Evolutionary conservation across 2,888 invertebrate genomes (phyloP), one percentile per base, ranked within the genome.

Genomic region (Myopa tessellatipennis): DNA sequence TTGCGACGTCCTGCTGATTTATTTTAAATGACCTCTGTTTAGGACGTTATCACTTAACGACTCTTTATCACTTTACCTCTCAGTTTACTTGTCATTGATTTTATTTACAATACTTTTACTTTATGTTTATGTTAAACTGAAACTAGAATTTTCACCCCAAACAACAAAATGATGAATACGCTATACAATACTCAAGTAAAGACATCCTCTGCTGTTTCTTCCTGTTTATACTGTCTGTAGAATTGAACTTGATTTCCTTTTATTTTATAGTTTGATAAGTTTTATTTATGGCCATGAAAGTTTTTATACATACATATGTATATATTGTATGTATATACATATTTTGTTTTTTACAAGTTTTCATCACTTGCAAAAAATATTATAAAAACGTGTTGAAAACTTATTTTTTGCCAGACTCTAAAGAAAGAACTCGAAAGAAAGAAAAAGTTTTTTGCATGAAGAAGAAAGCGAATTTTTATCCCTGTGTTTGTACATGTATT

Each of bases 21-120:
- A 34, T 52, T 70, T 55, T 70, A 36, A 70, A 70, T 55, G 52
- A 70, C 55, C 55, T 52, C 70, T 52, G 55, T 14, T 63, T 4
- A 34, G 16, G 14, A 63, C 10, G 18, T 26, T 36, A 34, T 12
- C 63, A 63, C 8, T 18, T 63, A 7, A 36, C 14, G 2, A 36
- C 10, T 45, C 45, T 45, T 45, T 45, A 45, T 45, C 10, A 45
- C 10, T 45, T 45, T 45, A 45, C 10, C 3, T 45, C 1, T 45
- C 45, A 8, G 6, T 10, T 45, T 10, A 45, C 10, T 45, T 45
- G 10, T 45, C 10, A 45, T 26, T 45, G 45, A 45, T 45, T 45
- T 45, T 45, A 8, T 45, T 10, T 45, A 45, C 26, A 26, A 26
- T 26, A 26, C 26, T 26, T 26, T 26, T 26, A 26, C 26, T 26